A percentile compares a stretch with the other conserved stretches of the same genome.
Conservation (phyloP, 2,797 vertebrate species). For the Sebastes iracundus region DNA sequence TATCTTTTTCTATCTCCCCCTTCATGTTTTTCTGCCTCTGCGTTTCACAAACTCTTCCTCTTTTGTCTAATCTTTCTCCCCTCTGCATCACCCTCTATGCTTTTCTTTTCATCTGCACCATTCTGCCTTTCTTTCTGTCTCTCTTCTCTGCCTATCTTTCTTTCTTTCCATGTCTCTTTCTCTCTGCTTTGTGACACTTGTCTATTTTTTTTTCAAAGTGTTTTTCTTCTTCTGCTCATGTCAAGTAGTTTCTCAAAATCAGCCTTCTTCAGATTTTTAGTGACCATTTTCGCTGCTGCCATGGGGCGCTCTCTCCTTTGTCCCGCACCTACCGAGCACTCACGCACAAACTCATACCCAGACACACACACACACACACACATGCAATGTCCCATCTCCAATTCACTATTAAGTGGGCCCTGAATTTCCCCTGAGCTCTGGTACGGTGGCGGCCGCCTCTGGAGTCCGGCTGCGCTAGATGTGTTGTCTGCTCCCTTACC, state of each 20-base stretch:
- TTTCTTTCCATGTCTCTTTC: background rate
- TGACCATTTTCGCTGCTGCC: slow-evolving; percentile 50
- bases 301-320: slow-evolving; percentile 50
- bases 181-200: background rate
- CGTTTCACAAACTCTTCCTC: background rate
- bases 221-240: background rate
- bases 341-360: slow-evolving; percentile 19
- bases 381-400: slow-evolving; percentile 63
- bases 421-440: slow-evolving; percentile 79
- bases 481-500: slow-evolving; percentile 79
- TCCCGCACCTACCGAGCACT: slow-evolving; percentile 30
- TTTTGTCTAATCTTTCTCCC: background rate
- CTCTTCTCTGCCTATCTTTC: background rate
- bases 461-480: slow-evolving; percentile 77
- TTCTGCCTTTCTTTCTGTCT: background rate
- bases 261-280: slow-evolving; percentile 48
- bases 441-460: slow-evolving; percentile 65
- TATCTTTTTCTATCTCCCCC: background rate
- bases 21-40: slow-evolving; percentile 11
- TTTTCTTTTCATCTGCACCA: background rate
- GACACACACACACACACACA: slow-evolving; percentile 25
- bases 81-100: background rate
- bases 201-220: background rate
- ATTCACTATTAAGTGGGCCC: slow-evolving; percentile 74
- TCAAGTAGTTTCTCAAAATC: slow-evolving; percentile 46